Percentiles rank a stretch among this genome's conserved stretches.
phyloP scores from a whole-genome alignment of 2,113 vertebrate genomes.

The Neoarius graeffei region DNA sequence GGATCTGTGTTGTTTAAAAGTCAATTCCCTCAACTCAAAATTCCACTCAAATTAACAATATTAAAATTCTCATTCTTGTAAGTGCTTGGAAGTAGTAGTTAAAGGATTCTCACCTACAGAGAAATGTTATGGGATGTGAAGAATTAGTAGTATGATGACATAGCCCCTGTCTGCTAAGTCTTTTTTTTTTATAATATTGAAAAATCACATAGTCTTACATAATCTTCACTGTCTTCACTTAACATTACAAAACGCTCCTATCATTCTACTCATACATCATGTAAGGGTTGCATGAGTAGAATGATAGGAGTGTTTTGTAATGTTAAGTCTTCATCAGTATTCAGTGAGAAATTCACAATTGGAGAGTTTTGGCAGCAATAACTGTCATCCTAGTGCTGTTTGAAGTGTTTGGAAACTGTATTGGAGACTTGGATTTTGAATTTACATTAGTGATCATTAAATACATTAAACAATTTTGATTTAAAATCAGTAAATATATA shows the following conservation, averaged over 20 bases:
- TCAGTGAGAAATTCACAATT: slow-evolving; percentile 70
- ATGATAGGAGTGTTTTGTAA: slow-evolving; percentile 47
- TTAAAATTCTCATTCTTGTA: too few species aligned
- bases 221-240: not conserved
- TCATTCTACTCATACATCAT: not conserved
- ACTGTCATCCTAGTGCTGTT: slow-evolving; percentile 56
- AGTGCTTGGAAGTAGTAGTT: too few species aligned
- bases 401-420: slow-evolving; percentile 57
- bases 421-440: slow-evolving; percentile 6
- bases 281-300: slow-evolving; percentile 2
- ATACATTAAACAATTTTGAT: not conserved
- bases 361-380: slow-evolving; percentile 63
- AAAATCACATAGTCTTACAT: not conserved
- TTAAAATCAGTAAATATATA: not conserved
- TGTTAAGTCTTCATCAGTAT: slow-evolving; percentile 68
- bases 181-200: not conserved
- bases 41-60: not conserved
- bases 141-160: not conserved
- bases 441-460: slow-evolving; percentile 1
- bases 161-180: not conserved
- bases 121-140: not conserved
- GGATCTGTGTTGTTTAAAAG: not conserved
- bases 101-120: not conserved
- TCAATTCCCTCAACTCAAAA: not conserved
- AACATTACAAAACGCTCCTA: too few species aligned